Conservation (phyloP, 2,888 invertebrate genomes). For the Tachina grossa region DNA sequence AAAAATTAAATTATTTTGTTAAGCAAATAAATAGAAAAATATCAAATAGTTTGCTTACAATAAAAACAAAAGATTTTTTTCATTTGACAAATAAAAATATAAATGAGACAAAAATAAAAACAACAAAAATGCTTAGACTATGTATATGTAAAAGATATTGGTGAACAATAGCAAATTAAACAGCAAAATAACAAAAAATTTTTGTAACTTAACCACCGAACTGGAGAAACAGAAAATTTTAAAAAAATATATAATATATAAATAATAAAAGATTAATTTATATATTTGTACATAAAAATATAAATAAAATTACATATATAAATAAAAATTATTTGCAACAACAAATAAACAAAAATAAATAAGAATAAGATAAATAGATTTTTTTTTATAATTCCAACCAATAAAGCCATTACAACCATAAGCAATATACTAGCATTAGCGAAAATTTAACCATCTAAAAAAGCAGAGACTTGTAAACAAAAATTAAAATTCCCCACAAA, state of each 20-base stretch:
- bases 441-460: constrained; percentile 74
- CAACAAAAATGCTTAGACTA: constrained; percentile 20
- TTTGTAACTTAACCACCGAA: constrained; percentile 70
- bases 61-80: constrained; percentile 66
- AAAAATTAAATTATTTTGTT: constrained; percentile 8
- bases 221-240: constrained; percentile 35
- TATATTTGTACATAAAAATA: constrained; percentile 46
- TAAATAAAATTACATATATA: constrained; percentile 23
- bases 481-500: constrained; percentile 16
- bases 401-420: neutral
- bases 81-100: constrained; percentile 28
- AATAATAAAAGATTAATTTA: constrained; percentile 14
- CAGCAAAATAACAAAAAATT: constrained; percentile 55
- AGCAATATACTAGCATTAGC: constrained; percentile 9
- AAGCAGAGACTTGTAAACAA: constrained; percentile 29
- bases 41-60: constrained; percentile 1
- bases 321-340: constrained; percentile 43
- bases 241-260: constrained; percentile 2
- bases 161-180: constrained; percentile 42
- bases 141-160: constrained; percentile 21
- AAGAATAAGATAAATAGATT: neutral
- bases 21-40: constrained; percentile 43
- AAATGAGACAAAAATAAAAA: neutral
- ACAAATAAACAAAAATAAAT: constrained; percentile 6
- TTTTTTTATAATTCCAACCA: constrained; percentile 26